phyloP scores from a whole-genome alignment of 2,888 invertebrate genomes.

The Netelia melanura region DNA sequence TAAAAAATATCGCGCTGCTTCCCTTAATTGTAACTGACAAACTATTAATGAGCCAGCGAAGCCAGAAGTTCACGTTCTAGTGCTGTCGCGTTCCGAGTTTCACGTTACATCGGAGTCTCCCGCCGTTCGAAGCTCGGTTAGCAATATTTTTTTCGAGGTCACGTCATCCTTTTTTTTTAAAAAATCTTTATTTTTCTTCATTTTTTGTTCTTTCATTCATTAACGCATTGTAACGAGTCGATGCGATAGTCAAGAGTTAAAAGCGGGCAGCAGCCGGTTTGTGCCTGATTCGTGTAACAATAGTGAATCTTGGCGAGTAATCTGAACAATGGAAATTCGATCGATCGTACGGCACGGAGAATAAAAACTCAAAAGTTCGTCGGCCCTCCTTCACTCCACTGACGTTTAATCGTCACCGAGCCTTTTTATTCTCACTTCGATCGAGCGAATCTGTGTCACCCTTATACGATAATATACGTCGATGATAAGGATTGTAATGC shows the following conservation, averaged over 20 bases:
- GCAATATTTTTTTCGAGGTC: constrained; percentile 57
- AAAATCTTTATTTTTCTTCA: constrained; percentile 12
- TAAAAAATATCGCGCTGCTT: constrained; percentile 79
- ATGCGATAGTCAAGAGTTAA: constrained; percentile 55
- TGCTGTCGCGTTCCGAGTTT: constrained; percentile 23
- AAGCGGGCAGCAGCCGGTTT: constrained; percentile 46
- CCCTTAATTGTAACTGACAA: constrained; percentile 74
- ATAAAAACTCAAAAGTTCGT: constrained; percentile 30
- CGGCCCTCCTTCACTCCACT: constrained; percentile 17
- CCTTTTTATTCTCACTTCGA: constrained; percentile 8
- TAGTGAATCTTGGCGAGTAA: constrained; percentile 27
- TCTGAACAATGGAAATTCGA: constrained; percentile 22
- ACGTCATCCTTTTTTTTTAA: constrained; percentile 18
- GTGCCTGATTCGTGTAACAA: constrained; percentile 23
- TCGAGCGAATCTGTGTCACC: constrained; percentile 12
- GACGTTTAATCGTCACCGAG: constrained; percentile 28
- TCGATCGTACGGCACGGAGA: constrained; percentile 17
- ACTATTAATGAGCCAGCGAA: constrained; percentile 73
- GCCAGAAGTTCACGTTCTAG: constrained; percentile 62
- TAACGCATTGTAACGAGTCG: constrained; percentile 45
- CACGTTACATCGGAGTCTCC: constrained; percentile 23
- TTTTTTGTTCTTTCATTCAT: constrained; percentile 31
- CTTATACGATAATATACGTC: constrained; percentile 21
- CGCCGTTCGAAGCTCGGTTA: constrained; percentile 7
- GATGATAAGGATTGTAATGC: constrained; percentile 33